phyloP scores from a whole-genome alignment of 1,140 invertebrate species.

The Tribolium madens region DNA sequence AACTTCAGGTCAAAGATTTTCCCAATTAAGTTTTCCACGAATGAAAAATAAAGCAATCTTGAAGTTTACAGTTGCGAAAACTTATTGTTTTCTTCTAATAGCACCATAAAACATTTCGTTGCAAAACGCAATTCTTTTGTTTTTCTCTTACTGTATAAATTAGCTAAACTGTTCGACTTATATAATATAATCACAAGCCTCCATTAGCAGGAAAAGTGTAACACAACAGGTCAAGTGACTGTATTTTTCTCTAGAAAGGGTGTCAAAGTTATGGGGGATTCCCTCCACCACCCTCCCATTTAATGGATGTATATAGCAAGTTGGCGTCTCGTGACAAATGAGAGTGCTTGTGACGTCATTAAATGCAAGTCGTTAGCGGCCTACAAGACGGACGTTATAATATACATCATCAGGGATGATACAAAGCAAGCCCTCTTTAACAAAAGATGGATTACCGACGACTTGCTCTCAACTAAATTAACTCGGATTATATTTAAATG shows the following conservation, averaged over 20 bases:
- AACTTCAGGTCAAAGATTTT: too few relatives aligned
- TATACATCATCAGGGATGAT: constrained; percentile 41
- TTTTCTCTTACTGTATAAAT: background rate
- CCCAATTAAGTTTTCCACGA: background rate
- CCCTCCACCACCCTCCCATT: background rate
- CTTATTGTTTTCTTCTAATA: background rate
- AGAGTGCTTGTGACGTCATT: constrained; percentile 50
- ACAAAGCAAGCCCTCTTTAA: background rate
- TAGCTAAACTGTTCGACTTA: too few relatives aligned
- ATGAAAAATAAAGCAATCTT: background rate
- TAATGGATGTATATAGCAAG: constrained; percentile 35
- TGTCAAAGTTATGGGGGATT: background rate
- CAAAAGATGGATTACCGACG: constrained; percentile 36
- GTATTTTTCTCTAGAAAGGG: constrained; percentile 7
- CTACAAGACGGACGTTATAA: constrained; percentile 48
- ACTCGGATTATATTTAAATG: constrained; percentile 40
- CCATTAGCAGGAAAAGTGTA: too few relatives aligned
- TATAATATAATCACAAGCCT: too few relatives aligned
- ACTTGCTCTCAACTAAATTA: constrained; percentile 44
- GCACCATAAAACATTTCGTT: background rate
- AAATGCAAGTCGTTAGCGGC: constrained; percentile 51
- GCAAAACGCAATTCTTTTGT: background rate
- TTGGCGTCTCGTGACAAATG: constrained; percentile 50
- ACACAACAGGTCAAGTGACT: background rate
- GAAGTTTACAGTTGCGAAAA: background rate